Percentiles rank a stretch among this genome's conserved stretches.
Conservation (phyloP, 2,888 invertebrate genomes). For the Ophraella communa region DNA sequence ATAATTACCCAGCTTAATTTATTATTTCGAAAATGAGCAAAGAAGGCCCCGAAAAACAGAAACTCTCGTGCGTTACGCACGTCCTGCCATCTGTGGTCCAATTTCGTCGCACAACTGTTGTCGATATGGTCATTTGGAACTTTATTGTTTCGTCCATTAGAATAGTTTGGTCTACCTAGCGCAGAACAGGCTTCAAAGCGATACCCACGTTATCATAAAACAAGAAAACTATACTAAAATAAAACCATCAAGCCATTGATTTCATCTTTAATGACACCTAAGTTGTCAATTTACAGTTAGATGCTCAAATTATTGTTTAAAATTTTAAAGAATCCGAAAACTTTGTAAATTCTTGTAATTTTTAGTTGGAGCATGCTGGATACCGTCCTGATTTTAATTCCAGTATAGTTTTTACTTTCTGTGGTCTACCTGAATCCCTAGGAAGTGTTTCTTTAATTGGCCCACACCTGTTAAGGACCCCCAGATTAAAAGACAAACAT, state of each 20-base stretch:
- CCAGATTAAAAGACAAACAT: slow-evolving; percentile 41
- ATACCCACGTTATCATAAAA: background rate
- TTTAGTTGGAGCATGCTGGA: background rate
- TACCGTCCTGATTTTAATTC: slow-evolving; percentile 34
- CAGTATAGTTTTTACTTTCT: slow-evolving; percentile 49
- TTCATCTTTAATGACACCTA: too few relatives aligned
- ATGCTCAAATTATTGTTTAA: background rate
- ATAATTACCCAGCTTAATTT: slow-evolving; percentile 52
- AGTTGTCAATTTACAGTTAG: too few relatives aligned
- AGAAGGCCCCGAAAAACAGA: slow-evolving; percentile 1
- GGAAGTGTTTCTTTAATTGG: slow-evolving; percentile 46
- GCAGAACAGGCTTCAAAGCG: background rate
- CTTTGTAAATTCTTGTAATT: background rate
- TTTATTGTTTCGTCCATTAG: slow-evolving; percentile 6
- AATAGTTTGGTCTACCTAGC: background rate
- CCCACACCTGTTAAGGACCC: slow-evolving; percentile 44
- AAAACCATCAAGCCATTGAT: background rate
- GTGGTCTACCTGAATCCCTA: slow-evolving; percentile 41
- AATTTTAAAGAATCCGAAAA: too few relatives aligned
- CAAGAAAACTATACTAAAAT: background rate
- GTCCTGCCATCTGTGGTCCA: slow-evolving; percentile 54
- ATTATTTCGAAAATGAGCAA: slow-evolving; percentile 41
- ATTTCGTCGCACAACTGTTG: slow-evolving; percentile 51
- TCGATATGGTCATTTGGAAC: slow-evolving; percentile 28
- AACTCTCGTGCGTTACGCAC: slow-evolving; percentile 54